Evolutionary conservation across 2,888 invertebrate genomes (phyloP).

Genomic region (Synanthedon myopaeformis): DNA sequence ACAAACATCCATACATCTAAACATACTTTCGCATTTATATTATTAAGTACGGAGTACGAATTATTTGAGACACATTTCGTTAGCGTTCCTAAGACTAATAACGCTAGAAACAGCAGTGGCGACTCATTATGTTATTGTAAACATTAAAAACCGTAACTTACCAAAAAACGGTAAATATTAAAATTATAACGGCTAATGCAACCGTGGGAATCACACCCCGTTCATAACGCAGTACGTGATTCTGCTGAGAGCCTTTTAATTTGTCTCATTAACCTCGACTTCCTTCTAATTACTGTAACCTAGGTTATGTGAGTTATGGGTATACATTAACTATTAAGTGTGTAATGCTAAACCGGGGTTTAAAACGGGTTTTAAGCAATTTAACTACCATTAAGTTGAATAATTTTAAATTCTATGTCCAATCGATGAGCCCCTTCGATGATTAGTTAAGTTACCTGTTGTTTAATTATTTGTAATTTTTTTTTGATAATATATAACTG

Average conservation of each 20-base stretch:
- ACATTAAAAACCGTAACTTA: background rate
- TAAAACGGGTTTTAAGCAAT: background rate
- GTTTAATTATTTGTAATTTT: no score
- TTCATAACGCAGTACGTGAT: slow-evolving; percentile 3
- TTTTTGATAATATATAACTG: no score
- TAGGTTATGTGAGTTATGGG: background rate
- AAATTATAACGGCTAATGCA: background rate
- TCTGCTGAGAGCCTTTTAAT: slow-evolving; percentile 3
- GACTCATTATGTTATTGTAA: background rate
- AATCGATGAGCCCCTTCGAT: no score
- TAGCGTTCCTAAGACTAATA: no score
- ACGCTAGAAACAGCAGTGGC: no score
- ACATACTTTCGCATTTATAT: no score
- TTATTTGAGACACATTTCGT: no score
- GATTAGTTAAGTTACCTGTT: no score
- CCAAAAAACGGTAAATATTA: background rate
- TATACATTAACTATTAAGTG: background rate
- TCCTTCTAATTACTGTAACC: background rate
- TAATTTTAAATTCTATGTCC: no score
- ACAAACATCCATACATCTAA: no score
- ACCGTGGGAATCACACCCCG: slow-evolving; percentile 7
- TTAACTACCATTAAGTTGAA: no score
- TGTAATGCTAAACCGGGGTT: background rate
- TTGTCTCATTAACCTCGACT: slow-evolving; percentile 3
- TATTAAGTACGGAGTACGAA: no score